Evolutionary conservation across 2,797 vertebrate species (phyloP).

Genomic region (Gadopsis bispinosus): DNA sequence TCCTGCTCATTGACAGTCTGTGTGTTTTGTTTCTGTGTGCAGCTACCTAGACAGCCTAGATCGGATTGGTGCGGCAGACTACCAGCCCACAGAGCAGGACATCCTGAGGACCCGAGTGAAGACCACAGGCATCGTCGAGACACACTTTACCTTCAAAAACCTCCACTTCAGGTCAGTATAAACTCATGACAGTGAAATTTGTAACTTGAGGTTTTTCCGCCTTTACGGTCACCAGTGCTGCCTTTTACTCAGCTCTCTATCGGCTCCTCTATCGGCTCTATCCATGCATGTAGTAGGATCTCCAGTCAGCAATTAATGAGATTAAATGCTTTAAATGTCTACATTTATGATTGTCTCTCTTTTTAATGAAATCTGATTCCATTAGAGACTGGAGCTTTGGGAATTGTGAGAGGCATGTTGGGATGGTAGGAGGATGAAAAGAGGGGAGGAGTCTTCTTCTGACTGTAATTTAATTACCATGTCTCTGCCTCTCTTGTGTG

Average conservation of each 20-base stretch:
- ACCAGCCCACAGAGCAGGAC: conserved; percentile 97
- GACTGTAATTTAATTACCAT: conserved; percentile 39
- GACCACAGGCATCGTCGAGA: conserved; percentile 98
- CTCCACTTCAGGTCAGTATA: conserved; percentile 92
- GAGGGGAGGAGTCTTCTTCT: conserved; percentile 12
- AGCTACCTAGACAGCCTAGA: conserved; percentile 99
- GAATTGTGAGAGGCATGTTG: conserved; percentile 35
- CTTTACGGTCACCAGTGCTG: not conserved
- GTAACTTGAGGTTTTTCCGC: not conserved
- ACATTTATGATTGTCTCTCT: conserved; percentile 52
- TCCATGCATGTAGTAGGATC: conserved; percentile 15
- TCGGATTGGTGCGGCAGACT: conserved; percentile 93
- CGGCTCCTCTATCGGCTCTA: not conserved
- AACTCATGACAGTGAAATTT: not conserved
- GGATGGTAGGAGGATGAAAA: conserved; percentile 4
- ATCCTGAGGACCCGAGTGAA: conserved; percentile 97
- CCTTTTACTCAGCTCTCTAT: not conserved
- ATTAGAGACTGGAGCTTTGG: conserved; percentile 62
- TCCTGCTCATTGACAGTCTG: conserved; percentile 16
- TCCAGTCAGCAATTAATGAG: conserved; percentile 55
- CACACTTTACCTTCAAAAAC: conserved; percentile 98
- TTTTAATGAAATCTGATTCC: conserved; percentile 66
- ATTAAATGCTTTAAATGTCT: conserved; percentile 56
- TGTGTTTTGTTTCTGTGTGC: conserved; percentile 48
- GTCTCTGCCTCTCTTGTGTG: conserved; percentile 11